Evolutionary conservation across 2,797 vertebrate genomes (phyloP).

Genomic region (Notolepis coatsorum): DNA sequence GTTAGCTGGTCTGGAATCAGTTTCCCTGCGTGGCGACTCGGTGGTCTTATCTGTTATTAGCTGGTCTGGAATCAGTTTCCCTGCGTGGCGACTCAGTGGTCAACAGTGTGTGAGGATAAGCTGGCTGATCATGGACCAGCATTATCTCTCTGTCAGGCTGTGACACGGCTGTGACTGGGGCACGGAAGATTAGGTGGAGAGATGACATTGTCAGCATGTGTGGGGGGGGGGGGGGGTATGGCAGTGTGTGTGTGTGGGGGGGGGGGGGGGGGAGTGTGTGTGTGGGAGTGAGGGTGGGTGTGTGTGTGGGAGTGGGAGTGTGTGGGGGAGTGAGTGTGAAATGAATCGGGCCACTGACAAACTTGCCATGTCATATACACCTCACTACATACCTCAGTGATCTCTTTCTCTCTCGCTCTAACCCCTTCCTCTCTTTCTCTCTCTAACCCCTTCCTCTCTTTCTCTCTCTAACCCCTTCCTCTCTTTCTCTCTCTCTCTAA

Average conservation of each 20-base stretch:
- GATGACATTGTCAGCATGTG: too few species aligned
- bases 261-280: background rate
- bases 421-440: background rate
- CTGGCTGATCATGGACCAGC: background rate
- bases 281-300: conserved; percentile 2
- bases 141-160: background rate
- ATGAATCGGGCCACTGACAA: conserved; percentile 2
- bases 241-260: background rate
- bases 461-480: conserved; percentile 1
- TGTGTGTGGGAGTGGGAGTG: conserved; percentile 2
- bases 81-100: too few species aligned
- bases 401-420: background rate
- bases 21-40: too few species aligned
- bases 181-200: too few species aligned
- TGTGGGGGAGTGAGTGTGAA: conserved; percentile 8
- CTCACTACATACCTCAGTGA: too few species aligned
- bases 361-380: too few species aligned
- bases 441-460: background rate
- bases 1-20: too few species aligned
- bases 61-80: too few species aligned
- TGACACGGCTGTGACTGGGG: background rate
- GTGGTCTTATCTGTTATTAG: too few species aligned
- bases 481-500: conserved; percentile 2
- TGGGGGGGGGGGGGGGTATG: too few species aligned
- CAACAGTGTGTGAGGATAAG: background rate